These are phyloP conservation scores for Bettongia penicillata DNA, from an alignment of 2,113 vertebrate genomes.

Conservation along the genomic window DNA sequence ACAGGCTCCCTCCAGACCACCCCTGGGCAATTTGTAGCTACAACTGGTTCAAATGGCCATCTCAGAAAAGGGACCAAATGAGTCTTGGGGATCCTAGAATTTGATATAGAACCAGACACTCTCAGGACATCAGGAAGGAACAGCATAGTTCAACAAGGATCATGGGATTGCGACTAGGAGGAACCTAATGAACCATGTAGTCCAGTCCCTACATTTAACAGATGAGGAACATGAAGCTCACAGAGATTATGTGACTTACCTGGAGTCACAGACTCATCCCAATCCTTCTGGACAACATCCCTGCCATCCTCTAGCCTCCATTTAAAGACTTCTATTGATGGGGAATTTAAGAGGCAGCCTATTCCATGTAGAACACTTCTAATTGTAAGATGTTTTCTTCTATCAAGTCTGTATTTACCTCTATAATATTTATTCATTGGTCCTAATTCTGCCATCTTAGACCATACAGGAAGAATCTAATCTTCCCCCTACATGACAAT, in stretches of 20 bases:
- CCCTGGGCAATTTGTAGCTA: not conserved
- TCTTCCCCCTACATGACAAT: not conserved
- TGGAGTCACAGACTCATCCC: not conserved
- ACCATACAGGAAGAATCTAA: not conserved
- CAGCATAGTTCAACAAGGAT: not conserved
- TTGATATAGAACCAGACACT: not conserved
- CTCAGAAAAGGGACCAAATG: not conserved
- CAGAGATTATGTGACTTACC: not conserved
- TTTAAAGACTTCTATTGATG: not conserved
- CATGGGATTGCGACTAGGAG: not conserved
- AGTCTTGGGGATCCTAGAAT: not conserved
- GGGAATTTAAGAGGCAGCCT: not conserved
- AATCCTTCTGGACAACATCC: not conserved
- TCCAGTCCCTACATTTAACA: not conserved
- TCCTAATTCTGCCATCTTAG: not conserved
- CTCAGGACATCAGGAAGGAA: not conserved
- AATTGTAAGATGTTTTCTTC: not conserved
- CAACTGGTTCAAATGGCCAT: not conserved
- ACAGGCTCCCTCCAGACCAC: not conserved
- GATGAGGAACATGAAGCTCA: not conserved
- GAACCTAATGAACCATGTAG: not conserved
- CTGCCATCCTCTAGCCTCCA: not conserved
- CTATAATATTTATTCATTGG: not conserved
- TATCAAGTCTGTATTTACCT: not conserved
- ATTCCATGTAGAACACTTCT: not conserved